Conservation (phyloP, 2,888 invertebrate species). For the Orthonychiurus folsomi region DNA sequence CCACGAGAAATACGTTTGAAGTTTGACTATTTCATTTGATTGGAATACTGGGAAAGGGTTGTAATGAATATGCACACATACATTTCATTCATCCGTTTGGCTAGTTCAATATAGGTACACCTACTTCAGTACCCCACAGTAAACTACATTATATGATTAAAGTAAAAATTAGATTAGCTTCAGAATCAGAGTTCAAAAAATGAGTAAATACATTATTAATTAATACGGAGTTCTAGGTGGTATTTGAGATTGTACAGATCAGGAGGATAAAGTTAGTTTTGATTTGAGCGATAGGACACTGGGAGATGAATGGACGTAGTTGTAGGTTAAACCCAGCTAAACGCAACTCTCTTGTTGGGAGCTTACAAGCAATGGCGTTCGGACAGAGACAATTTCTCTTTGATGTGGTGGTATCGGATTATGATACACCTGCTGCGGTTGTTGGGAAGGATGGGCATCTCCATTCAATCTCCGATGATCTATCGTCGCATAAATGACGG, state of each 20-base stretch:
- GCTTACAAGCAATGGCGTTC: constrained; percentile 61
- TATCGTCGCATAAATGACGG: constrained; percentile 65
- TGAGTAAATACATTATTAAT: neutral
- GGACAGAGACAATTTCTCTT: constrained; percentile 60
- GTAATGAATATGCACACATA: no score
- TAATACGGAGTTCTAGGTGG: neutral
- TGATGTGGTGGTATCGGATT: constrained; percentile 27
- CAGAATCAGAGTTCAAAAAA: no score
- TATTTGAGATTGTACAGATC: neutral
- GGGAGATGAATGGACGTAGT: no score
- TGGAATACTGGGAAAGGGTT: no score
- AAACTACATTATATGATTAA: no score
- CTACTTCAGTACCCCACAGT: no score
- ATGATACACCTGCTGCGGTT: constrained; percentile 18
- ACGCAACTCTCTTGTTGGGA: constrained; percentile 59
- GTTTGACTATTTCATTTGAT: no score
- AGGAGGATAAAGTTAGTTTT: no score
- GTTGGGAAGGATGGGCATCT: constrained; percentile 32
- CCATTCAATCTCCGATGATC: constrained; percentile 52
- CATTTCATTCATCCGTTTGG: no score
- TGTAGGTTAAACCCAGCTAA: constrained; percentile 43
- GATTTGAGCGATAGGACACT: no score
- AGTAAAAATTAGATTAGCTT: neutral
- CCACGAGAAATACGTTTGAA: no score
- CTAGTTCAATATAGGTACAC: no score